Conservation (phyloP, 2,888 invertebrate genomes). For the Macaria notata region DNA sequence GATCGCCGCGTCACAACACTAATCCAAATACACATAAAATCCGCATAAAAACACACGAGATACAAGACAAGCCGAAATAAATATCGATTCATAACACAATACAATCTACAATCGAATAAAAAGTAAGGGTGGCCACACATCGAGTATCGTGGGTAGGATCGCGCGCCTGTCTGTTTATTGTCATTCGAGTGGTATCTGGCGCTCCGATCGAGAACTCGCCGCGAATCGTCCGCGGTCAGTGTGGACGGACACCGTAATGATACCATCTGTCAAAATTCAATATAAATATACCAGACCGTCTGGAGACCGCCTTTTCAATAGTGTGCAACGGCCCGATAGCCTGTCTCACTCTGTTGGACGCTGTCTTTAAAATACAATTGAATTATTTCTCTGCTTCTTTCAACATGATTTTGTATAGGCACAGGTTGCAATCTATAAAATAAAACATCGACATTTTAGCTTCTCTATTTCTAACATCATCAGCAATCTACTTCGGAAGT, state of each 20-base stretch:
- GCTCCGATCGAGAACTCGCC: slow-evolving; percentile 54
- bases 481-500: no score
- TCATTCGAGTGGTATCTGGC: slow-evolving; percentile 62
- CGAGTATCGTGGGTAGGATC: slow-evolving; percentile 57
- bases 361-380: slow-evolving; percentile 1
- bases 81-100: slow-evolving; percentile 79
- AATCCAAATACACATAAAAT: slow-evolving; percentile 39
- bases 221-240: slow-evolving; percentile 51
- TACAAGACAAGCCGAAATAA: slow-evolving; percentile 65
- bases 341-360: slow-evolving; percentile 3
- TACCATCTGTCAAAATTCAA: slow-evolving; percentile 61
- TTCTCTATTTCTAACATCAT: no score
- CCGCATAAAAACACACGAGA: slow-evolving; percentile 57
- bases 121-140: slow-evolving; percentile 72
- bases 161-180: slow-evolving; percentile 67
- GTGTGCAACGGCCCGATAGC: slow-evolving; percentile 6
- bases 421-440: no score
- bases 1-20: slow-evolving; percentile 31
- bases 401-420: no score
- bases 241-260: slow-evolving; percentile 50
- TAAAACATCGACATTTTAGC: no score
- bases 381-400: background rate
- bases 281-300: slow-evolving; percentile 28
- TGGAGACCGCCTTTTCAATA: slow-evolving; percentile 26
- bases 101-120: slow-evolving; percentile 75